phyloP scores from a whole-genome alignment of 2,888 invertebrate genomes.

The Notodonta ziczac region DNA sequence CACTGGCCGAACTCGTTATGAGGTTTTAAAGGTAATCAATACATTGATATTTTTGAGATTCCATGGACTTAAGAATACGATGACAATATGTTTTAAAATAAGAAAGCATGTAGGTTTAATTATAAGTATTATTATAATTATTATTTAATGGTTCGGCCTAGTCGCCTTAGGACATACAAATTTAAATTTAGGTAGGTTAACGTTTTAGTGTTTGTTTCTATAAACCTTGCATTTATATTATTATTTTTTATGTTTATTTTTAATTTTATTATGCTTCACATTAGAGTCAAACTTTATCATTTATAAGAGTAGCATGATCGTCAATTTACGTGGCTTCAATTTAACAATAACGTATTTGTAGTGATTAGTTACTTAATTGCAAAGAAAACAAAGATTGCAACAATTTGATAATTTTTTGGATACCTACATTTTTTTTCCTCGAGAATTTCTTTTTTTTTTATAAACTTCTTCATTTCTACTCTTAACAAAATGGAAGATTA shows the following conservation, averaged over 20 bases:
- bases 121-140: neutral
- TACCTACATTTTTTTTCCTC: neutral
- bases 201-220: neutral
- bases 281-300: neutral
- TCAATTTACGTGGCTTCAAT: neutral
- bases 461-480: neutral
- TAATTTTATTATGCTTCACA: neutral
- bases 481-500: conserved; percentile 60
- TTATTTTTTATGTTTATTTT: too few species aligned
- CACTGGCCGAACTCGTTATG: neutral
- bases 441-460: neutral
- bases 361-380: neutral
- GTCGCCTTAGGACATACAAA: too few species aligned
- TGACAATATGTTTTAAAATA: neutral
- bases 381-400: neutral
- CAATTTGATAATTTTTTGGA: neutral
- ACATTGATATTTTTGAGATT: neutral
- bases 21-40: neutral
- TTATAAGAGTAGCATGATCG: neutral
- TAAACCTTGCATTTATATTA: neutral
- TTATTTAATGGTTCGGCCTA: neutral
- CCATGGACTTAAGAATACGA: neutral
- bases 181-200: neutral
- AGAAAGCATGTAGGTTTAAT: too few species aligned
- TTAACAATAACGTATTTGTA: neutral